Evolutionary conservation across 2,113 vertebrate species (phyloP).

Genomic region (Bubo scandiacus): DNA sequence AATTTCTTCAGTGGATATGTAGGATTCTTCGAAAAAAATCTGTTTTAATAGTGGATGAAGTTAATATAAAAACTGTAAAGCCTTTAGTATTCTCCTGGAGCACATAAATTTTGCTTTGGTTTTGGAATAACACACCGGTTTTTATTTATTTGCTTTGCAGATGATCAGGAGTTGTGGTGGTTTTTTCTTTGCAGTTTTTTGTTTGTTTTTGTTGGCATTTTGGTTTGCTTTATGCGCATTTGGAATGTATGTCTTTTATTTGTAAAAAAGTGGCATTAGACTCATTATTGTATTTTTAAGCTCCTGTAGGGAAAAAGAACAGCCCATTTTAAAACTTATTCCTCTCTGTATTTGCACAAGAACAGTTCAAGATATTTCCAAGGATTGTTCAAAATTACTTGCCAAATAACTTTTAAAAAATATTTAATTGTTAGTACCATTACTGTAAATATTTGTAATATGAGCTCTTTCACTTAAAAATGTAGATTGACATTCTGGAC

Average conservation of each 20-base stretch:
- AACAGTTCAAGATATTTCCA: background rate
- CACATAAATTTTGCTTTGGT: background rate
- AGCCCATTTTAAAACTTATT: background rate
- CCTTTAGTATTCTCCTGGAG: background rate
- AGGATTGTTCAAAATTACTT: background rate
- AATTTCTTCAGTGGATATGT: background rate
- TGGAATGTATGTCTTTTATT: background rate
- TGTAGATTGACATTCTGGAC: background rate
- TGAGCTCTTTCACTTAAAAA: background rate
- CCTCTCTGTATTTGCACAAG: background rate
- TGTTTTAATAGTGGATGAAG: background rate
- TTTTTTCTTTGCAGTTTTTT: background rate
- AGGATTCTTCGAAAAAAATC: background rate
- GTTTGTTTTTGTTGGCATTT: background rate
- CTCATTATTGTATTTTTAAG: background rate
- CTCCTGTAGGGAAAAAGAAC: background rate
- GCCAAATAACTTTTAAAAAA: background rate
- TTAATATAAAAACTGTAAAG: background rate
- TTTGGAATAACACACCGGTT: background rate
- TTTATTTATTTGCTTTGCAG: background rate
- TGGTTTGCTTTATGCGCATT: constrained; percentile 1
- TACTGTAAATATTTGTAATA: background rate
- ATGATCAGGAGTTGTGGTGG: background rate
- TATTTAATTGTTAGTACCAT: background rate
- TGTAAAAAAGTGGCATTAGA: background rate